These are phyloP conservation scores for Volucella bombylans DNA, from an alignment of 2,888 invertebrate genomes.

Conservation along the genomic window DNA sequence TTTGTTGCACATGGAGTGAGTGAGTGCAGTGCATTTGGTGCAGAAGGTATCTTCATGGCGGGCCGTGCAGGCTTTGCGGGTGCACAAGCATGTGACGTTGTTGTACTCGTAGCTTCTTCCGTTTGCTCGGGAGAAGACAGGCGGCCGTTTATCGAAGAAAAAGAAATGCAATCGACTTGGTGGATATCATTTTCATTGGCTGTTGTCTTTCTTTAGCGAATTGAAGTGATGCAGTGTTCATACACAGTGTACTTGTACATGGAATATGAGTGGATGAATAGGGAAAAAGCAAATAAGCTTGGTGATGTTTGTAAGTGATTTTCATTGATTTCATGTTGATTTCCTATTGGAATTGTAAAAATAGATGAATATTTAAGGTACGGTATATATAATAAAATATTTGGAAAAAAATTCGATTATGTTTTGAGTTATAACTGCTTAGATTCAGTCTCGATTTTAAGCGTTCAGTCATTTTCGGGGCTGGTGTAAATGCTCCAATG, in stretches of 20 bases:
- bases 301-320: too few relatives aligned
- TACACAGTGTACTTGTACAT: not conserved
- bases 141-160: not conserved
- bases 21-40: slow-evolving; percentile 20
- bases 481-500: too few relatives aligned
- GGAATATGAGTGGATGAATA: too few relatives aligned
- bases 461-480: too few relatives aligned
- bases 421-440: too few relatives aligned
- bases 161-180: not conserved
- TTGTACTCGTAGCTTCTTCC: slow-evolving; percentile 17
- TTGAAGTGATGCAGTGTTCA: not conserved
- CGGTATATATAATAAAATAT: too few relatives aligned
- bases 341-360: too few relatives aligned
- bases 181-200: slow-evolving; percentile 1
- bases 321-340: too few relatives aligned
- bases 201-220: slow-evolving; percentile 13
- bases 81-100: not conserved
- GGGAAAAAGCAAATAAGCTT: too few relatives aligned
- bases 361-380: too few relatives aligned
- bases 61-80: slow-evolving; percentile 11
- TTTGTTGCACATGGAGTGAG: not conserved
- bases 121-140: not conserved
- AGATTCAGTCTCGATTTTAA: too few relatives aligned
- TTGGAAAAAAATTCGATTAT: too few relatives aligned
- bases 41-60: slow-evolving; percentile 23